phyloP scores from a whole-genome alignment of 1,140 invertebrate genomes.

The Drosophila persimilis region DNA sequence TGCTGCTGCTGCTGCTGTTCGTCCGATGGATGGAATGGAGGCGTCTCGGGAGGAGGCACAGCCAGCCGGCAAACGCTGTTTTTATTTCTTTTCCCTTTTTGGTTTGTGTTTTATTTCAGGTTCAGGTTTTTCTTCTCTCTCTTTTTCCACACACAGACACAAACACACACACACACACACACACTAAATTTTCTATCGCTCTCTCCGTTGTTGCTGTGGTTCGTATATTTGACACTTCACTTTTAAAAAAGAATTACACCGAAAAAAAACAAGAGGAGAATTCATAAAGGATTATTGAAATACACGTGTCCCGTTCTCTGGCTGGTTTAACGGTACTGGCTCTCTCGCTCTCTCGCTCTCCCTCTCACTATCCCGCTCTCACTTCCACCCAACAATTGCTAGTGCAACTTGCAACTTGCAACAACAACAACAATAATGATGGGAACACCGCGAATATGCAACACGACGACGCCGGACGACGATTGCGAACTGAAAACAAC shows the following conservation, averaged over 20 bases:
- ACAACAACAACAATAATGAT: conserved; percentile 15
- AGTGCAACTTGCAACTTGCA: background rate
- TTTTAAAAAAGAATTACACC: too few relatives aligned
- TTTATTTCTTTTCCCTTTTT: background rate
- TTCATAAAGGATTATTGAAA: too few relatives aligned
- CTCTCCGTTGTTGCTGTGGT: too few relatives aligned
- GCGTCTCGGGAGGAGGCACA: background rate
- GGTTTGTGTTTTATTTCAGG: conserved; percentile 10
- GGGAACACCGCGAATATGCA: too few relatives aligned
- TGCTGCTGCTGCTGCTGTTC: conserved; percentile 13
- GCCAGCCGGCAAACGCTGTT: conserved; percentile 10
- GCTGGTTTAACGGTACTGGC: too few relatives aligned
- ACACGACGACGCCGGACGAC: conserved; percentile 16
- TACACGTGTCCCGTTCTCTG: too few relatives aligned
- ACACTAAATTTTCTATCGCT: too few relatives aligned
- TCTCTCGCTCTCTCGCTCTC: background rate
- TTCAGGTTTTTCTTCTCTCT: conserved; percentile 6
- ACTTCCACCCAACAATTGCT: background rate
- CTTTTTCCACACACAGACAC: background rate
- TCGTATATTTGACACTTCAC: too few relatives aligned
- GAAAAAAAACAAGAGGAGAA: too few relatives aligned
- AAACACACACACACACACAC: too few relatives aligned
- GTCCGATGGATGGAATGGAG: background rate
- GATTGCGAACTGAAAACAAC: conserved; percentile 50
- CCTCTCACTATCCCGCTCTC: background rate